Base-by-base conservation (phyloP, 2,113 vertebrate genomes). In the Ageneiosus marmoratus region DNA sequence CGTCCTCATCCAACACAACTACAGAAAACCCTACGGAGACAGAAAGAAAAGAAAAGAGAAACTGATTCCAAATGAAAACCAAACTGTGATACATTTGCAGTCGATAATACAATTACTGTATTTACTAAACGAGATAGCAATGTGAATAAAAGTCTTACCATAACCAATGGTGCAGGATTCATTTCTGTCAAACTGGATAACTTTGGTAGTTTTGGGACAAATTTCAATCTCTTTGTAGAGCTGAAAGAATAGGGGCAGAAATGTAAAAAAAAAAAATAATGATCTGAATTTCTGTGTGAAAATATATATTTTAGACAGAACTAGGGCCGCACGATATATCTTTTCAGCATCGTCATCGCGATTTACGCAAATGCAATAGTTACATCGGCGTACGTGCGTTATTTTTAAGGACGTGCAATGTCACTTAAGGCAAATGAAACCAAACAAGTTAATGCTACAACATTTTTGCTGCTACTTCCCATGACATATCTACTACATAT, bases 151-250 rank as follows among this genome's bases (percentile, higher is more conserved):
- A 50, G 55, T 87, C 94, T 79, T 95, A 99, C 97, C 97, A 0
- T 97, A 98, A 91, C 94, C 96, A 34, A 96, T 92, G 62, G 93
- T 88, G 58, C 89, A 91, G 41, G 90, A 89, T 84, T 97, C 95
- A 2, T 93, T 93, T 90, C 96, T 96, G 92, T 97, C 95, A 81
- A 99, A 95, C 73, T 94, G 93, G 89, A 98, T 93, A 89, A 94
- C 91, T 89, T 94, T 95, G 75, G 94, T 96, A 34, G 92, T 91
- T 92, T 96, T 99, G 85, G 95, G 92, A 89, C 96, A 97, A 89
- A 99, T 95, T 93, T 99, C 96, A 69, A 99, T 97, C 93, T 98
- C 98, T 93, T 98, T 97, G 91, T 96, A 97, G 74, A 98, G 91
- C 97, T 99, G 69, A 34, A 89, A 67, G 50, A 29, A 83, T 50